phyloP scores from a whole-genome alignment of 2,888 invertebrate species.

The Rhyacophila evoluta region DNA sequence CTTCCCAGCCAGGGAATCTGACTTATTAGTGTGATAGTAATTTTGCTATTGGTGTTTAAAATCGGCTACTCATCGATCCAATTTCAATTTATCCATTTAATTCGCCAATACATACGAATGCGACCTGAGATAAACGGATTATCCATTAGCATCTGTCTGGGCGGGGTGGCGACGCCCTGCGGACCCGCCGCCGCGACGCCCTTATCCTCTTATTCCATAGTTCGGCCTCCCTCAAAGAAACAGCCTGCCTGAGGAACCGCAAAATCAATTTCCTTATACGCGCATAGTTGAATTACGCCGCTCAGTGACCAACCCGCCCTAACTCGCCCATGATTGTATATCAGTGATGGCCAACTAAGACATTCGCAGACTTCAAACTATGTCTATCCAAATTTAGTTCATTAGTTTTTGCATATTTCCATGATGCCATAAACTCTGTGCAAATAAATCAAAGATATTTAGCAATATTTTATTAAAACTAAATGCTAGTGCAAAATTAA shows the following conservation, averaged over 20 bases:
- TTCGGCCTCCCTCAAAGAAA: conserved; percentile 50
- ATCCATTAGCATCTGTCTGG: conserved; percentile 28
- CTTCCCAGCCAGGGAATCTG: too few relatives aligned
- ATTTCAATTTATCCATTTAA: background rate
- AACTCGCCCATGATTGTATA: background rate
- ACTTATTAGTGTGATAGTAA: too few relatives aligned
- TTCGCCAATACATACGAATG: background rate
- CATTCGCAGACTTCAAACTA: too few relatives aligned
- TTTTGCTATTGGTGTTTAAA: background rate
- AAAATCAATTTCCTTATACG: conserved; percentile 55
- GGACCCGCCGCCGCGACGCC: background rate
- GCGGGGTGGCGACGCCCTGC: conserved; percentile 3
- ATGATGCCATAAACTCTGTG: too few relatives aligned
- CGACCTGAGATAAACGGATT: conserved; percentile 33
- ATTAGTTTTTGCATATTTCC: too few relatives aligned
- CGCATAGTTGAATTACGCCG: conserved; percentile 53
- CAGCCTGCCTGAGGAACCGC: conserved; percentile 52
- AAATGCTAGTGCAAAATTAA: too few relatives aligned
- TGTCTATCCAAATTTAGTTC: too few relatives aligned
- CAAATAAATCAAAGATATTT: too few relatives aligned
- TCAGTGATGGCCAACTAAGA: background rate
- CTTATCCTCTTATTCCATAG: conserved; percentile 10
- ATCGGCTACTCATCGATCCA: background rate
- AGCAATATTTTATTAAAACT: too few relatives aligned
- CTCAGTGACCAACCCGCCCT: conserved; percentile 39